These are phyloP conservation scores for Meriones psammophilus DNA, from an alignment of 2,797 vertebrate species.

Conservation along the genomic window DNA sequence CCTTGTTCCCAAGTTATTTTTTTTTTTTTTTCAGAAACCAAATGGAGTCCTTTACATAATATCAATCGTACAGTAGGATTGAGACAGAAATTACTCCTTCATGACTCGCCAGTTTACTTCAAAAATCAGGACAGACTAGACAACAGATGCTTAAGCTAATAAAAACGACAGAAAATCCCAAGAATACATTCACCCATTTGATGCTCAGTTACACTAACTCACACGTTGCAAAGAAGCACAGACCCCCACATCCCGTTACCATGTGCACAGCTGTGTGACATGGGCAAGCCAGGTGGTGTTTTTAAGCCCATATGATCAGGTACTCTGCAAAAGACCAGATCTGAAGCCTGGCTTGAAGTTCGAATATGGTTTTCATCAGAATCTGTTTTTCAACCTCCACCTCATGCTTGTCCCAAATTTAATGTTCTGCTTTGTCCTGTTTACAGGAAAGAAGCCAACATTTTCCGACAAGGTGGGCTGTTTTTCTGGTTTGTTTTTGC, in stretches of 20 bases:
- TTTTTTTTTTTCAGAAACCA: background rate
- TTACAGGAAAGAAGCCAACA: conserved; percentile 86
- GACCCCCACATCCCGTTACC: background rate
- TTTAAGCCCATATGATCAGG: background rate
- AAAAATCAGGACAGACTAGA: background rate
- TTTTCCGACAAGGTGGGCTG: conserved; percentile 88
- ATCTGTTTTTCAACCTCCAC: background rate
- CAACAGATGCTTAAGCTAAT: background rate
- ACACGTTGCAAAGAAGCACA: background rate
- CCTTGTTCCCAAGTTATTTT: background rate
- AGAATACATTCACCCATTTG: background rate
- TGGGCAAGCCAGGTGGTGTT: background rate
- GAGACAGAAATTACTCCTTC: background rate
- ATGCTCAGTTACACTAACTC: background rate
- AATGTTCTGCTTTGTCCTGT: conserved; percentile 20
- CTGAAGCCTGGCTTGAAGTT: background rate
- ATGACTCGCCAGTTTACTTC: background rate
- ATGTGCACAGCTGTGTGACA: background rate
- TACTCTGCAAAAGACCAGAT: background rate
- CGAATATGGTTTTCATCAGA: background rate
- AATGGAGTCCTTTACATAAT: background rate
- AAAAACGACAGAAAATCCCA: background rate
- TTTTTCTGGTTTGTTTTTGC: background rate
- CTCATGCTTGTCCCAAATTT: background rate
- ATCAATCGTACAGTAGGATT: background rate